These are phyloP conservation scores for Deilephila porcellus DNA, from an alignment of 2,888 invertebrate genomes.

Conservation along the genomic window DNA sequence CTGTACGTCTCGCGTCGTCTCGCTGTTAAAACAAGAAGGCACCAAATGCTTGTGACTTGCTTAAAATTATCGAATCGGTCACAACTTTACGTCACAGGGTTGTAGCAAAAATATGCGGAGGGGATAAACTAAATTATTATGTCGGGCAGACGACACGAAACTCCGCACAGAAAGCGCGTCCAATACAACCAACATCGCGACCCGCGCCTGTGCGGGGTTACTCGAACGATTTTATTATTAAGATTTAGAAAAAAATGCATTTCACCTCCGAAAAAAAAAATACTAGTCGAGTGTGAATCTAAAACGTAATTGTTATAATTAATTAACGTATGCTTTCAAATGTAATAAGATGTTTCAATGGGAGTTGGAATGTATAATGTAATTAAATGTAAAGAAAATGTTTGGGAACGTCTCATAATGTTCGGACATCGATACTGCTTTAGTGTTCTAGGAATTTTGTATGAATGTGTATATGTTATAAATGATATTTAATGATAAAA, in stretches of 20 bases:
- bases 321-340: constrained; percentile 56
- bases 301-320: constrained; percentile 56
- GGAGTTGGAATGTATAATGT: constrained; percentile 53
- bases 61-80: constrained; percentile 35
- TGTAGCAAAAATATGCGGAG: constrained; percentile 40
- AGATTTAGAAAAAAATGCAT: constrained; percentile 41
- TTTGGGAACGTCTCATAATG: constrained; percentile 51
- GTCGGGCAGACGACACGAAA: constrained; percentile 8
- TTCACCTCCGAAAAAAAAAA: constrained; percentile 56
- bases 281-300: constrained; percentile 81
- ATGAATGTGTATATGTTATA: constrained; percentile 78
- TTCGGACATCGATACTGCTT: constrained; percentile 75
- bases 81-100: constrained; percentile 44
- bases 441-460: constrained; percentile 74
- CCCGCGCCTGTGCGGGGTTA: constrained; percentile 3
- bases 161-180: neutral
- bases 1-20: neutral
- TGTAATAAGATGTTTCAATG: constrained; percentile 51
- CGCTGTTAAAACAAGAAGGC: neutral
- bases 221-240: constrained; percentile 24
- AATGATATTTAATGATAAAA: constrained; percentile 68
- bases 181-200: neutral
- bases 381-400: constrained; percentile 40
- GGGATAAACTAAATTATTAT: constrained; percentile 19
- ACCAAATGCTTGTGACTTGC: constrained; percentile 37